A percentile compares a stretch with the other conserved stretches of the same genome.
Conservation (phyloP, 2,888 invertebrate genomes). For the Andrena flavipes region DNA sequence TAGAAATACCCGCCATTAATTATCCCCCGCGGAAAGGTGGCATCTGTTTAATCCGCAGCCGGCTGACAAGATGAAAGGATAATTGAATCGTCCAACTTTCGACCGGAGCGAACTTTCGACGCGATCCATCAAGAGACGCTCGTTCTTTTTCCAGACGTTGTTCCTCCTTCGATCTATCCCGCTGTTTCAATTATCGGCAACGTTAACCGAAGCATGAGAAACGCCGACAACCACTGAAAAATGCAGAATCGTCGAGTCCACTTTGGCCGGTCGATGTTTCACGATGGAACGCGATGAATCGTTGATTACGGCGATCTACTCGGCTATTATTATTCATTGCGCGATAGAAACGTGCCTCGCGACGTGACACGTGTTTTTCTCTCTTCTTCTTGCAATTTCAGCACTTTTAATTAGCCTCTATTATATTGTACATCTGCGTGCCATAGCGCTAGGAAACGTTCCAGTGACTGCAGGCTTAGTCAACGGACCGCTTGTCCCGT, state of each 20-base stretch:
- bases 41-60: conserved; percentile 56
- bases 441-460: conserved; percentile 28
- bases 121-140: conserved; percentile 31
- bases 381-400: conserved; percentile 33
- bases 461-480: neutral
- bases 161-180: conserved; percentile 34
- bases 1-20: conserved; percentile 70
- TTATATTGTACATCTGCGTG: conserved; percentile 26
- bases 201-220: conserved; percentile 33
- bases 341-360: conserved; percentile 41
- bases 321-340: conserved; percentile 54
- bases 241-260: conserved; percentile 33
- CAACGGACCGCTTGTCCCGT: neutral
- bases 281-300: conserved; percentile 35
- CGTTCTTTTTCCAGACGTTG: conserved; percentile 16
- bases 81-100: conserved; percentile 66
- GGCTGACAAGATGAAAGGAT: conserved; percentile 50
- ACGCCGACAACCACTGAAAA: conserved; percentile 44
- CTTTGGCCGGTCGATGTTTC: conserved; percentile 34
- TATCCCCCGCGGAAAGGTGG: conserved; percentile 49
- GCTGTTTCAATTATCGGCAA: conserved; percentile 48
- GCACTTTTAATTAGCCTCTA: conserved; percentile 36
- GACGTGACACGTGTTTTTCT: conserved; percentile 33
- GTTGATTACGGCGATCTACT: conserved; percentile 30
- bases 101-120: conserved; percentile 22